Evolutionary conservation across 2,113 vertebrate species (phyloP), one percentile per base, ranked within the genome.

Genomic region (Talpa occidentalis): DNA sequence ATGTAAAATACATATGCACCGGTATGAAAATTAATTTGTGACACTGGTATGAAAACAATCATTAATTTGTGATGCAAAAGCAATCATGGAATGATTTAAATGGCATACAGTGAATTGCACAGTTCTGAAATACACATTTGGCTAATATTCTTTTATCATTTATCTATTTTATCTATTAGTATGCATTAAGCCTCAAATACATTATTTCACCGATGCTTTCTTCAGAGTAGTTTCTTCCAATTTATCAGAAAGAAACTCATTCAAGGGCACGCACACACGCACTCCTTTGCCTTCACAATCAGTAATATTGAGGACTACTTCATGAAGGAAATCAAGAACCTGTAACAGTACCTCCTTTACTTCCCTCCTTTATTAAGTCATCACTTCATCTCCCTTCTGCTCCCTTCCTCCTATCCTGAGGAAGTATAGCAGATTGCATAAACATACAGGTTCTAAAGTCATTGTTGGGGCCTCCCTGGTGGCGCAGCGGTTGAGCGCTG

Each of bases 31-130:
- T 79, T 56, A 62, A 70, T 94, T 81, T 88, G 42, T 19, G 28
- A 9, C 21, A 62, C 16, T 26, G 7, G 14, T 19, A 42, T 49
- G 54, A 54, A 78, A 64, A 88, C 47, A 87, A 83, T 80, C 16
- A 70, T 79, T 56, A 62, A 70, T 94, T 81, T 88, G 42, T 19
- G 28, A 77, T 47, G 9, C 1, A 76, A 26, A 85, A 62, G 26
- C 10, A 91, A 94, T 52, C 42, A 52, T 22, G 8, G n/a, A 78
- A 74, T 76, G 19, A 82, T 62, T 84, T 84, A 83, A 90, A 78
- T 28, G 82, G 64, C 90, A 80, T 40, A 40, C 6, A 62, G 21
- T 21, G 2, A 94, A 77, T 19, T 59, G 5, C 15, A 59, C 5
- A 44, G n/a, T 60, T 91, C 30, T 81, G 30, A 88, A 94, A 86